A percentile compares a stretch with the other conserved stretches of the same genome.
phyloP scores from a whole-genome alignment of 2,113 vertebrate genomes.

The Grammomys surdaster region DNA sequence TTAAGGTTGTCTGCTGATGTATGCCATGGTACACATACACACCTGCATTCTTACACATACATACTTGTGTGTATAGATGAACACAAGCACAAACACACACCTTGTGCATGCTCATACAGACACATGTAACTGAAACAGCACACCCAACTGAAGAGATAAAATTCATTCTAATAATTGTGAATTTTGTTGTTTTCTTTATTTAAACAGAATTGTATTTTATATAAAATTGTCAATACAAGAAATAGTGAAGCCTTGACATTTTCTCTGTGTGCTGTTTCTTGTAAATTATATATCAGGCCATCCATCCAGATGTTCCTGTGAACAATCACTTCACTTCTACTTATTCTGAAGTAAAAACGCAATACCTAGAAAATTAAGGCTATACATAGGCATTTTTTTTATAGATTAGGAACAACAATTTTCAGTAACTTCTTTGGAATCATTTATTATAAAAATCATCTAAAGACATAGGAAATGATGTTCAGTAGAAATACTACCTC shows the following conservation, averaged over 20 bases:
- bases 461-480: neutral
- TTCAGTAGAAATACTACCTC: neutral
- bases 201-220: neutral
- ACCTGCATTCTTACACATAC: neutral
- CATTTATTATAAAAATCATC: neutral
- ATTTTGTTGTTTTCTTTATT: conserved; percentile 1
- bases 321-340: conserved; percentile 17
- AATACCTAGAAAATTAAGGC: neutral
- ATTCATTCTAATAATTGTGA: neutral
- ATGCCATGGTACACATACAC: neutral
- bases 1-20: neutral
- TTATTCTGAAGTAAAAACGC: conserved; percentile 22
- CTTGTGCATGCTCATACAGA: neutral
- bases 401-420: neutral
- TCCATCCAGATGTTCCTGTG: neutral
- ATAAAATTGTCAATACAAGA: neutral
- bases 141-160: neutral
- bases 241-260: neutral
- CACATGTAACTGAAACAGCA: neutral
- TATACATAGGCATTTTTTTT: neutral
- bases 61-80: no score
- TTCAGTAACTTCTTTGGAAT: neutral
- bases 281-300: neutral
- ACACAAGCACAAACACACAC: neutral
- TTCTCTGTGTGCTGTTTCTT: conserved; percentile 26